A percentile compares a stretch with the other conserved stretches of the same genome.
phyloP scores from a whole-genome alignment of 1,140 invertebrate genomes.

The Calosoma granatense region DNA sequence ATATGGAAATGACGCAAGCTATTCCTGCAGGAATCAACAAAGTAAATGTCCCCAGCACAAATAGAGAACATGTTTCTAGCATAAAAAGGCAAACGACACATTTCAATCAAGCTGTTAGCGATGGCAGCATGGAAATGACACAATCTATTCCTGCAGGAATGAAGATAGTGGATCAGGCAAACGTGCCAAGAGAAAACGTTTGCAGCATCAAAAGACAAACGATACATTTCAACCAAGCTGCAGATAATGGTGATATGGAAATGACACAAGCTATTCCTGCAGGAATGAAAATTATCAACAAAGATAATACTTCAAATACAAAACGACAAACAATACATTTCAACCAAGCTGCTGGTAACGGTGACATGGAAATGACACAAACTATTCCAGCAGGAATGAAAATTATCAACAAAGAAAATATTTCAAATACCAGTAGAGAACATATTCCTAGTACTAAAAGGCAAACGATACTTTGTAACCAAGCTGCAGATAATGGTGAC shows the following conservation, averaged over 20 bases:
- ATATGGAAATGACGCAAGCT: no score
- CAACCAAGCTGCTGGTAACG: not conserved
- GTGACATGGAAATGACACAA: slow-evolving; percentile 3
- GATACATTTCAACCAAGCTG: not conserved
- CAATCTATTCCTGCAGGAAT: slow-evolving; percentile 2
- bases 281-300: no score
- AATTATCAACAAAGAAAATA: no score
- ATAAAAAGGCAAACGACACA: not conserved
- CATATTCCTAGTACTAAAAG: not conserved
- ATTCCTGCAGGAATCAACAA: no score
- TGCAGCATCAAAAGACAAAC: not conserved
- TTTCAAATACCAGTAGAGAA: no score
- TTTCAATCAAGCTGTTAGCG: not conserved
- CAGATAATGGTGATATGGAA: not conserved
- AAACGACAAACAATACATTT: not conserved
- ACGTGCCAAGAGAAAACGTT: not conserved
- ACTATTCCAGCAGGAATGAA: not conserved
- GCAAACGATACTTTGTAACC: not conserved
- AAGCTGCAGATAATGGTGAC: not conserved
- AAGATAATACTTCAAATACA: no score
- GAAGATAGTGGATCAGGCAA: not conserved
- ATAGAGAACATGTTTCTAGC: not conserved
- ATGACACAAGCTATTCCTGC: not conserved
- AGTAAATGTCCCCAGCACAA: no score
- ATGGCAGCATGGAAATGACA: not conserved